Conservation (phyloP, 1,140 invertebrate genomes). For the Chionoecetes opilio region DNA sequence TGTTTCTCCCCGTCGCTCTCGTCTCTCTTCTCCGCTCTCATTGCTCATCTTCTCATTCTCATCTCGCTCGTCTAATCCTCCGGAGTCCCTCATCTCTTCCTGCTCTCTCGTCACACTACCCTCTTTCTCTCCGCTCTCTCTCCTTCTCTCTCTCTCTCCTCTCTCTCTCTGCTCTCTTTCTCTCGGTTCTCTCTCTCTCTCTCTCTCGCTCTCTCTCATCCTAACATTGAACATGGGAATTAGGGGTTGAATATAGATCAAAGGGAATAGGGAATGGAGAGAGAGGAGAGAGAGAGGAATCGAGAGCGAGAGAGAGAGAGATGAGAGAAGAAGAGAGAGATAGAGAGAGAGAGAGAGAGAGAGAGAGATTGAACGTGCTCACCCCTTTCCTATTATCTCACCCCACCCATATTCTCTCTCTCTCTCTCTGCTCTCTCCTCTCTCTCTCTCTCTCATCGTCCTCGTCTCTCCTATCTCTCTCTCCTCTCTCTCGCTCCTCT, state of each 20-base stretch:
- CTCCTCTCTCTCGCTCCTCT: conserved; percentile 16
- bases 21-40: too few relatives aligned
- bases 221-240: background rate
- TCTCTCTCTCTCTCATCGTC: background rate
- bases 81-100: background rate
- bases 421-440: conserved; percentile 22
- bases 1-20: too few relatives aligned
- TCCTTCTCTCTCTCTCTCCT: conserved; percentile 17
- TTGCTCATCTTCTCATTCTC: too few relatives aligned
- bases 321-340: too few relatives aligned
- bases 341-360: too few relatives aligned
- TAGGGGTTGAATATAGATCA: background rate
- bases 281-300: conserved; percentile 25
- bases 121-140: background rate
- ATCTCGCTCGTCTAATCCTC: too few relatives aligned
- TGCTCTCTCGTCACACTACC: background rate
- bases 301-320: too few relatives aligned
- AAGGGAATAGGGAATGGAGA: background rate
- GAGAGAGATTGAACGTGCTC: background rate
- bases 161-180: conserved; percentile 17
- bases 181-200: conserved; percentile 25
- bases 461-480: background rate
- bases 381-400: background rate
- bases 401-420: background rate
- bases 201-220: background rate